Conservation (phyloP, 2,888 invertebrate species). For the Ramazzottius varieornatus region DNA sequence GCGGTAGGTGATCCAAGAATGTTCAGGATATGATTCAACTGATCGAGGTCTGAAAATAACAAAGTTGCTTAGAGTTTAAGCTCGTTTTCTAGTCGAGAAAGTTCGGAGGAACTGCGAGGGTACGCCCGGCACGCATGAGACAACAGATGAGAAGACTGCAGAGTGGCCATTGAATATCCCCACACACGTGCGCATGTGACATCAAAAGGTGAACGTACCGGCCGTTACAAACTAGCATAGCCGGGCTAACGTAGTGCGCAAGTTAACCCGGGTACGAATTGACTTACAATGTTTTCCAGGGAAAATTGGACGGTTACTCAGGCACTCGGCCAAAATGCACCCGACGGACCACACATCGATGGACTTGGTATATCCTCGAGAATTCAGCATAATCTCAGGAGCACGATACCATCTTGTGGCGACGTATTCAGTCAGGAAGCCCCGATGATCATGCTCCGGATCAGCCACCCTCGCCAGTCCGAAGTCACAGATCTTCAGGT, state of each 20-base stretch:
- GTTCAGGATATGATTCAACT: slow-evolving; percentile 89
- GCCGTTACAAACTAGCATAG: no score
- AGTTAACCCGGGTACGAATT: no score
- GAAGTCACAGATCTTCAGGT: slow-evolving; percentile 99
- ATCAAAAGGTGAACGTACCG: no score
- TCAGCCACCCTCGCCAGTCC: slow-evolving; percentile 94
- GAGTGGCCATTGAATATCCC: no score
- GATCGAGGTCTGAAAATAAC: slow-evolving; percentile 44
- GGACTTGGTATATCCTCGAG: slow-evolving; percentile 38
- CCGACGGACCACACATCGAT: slow-evolving; percentile 96
- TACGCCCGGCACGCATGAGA: no score
- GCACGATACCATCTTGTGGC: slow-evolving; percentile 98
- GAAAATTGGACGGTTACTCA: slow-evolving; percentile 89
- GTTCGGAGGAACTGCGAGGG: no score
- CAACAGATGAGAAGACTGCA: no score
- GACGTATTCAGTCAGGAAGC: slow-evolving; percentile 96
- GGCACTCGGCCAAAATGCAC: slow-evolving; percentile 95
- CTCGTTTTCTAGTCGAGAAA: not conserved
- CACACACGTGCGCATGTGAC: no score
- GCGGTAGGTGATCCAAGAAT: slow-evolving; percentile 85
- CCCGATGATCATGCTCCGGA: slow-evolving; percentile 97
- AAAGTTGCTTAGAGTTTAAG: slow-evolving; percentile 9
- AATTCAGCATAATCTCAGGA: slow-evolving; percentile 99
- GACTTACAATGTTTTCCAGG: slow-evolving; percentile 75
- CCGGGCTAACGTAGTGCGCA: no score